phyloP scores from a whole-genome alignment of 2,888 invertebrate species.

The Metacarcinus magister region DNA sequence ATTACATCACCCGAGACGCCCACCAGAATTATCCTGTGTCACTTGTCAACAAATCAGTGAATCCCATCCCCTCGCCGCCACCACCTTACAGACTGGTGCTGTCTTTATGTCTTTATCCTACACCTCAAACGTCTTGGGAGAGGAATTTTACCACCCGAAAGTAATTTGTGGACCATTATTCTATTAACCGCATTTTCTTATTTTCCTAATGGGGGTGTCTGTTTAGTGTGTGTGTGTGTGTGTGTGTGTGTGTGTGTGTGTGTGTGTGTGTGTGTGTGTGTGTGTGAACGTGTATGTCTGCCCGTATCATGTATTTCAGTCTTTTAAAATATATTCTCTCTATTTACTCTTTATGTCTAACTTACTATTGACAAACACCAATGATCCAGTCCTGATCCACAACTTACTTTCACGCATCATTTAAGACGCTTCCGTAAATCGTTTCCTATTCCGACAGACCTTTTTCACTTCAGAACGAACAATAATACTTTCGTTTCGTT shows the following conservation, averaged over 20 bases:
- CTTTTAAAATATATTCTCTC: neutral
- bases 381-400: neutral
- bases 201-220: neutral
- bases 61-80: neutral
- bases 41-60: neutral
- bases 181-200: neutral
- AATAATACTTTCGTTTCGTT: neutral
- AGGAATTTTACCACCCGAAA: neutral
- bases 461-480: neutral
- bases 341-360: neutral
- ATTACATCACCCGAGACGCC: neutral
- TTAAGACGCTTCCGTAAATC: neutral
- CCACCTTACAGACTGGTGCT: neutral
- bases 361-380: neutral
- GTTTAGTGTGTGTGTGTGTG: conserved; percentile 13
- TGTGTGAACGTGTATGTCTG: neutral
- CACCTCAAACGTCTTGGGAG: neutral
- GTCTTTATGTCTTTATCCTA: neutral
- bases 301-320: neutral
- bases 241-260: conserved; percentile 18
- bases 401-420: neutral
- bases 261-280: neutral
- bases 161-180: neutral
- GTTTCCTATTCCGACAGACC: neutral
- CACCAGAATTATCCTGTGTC: neutral